Percentiles rank a stretch among this genome's conserved stretches.
Conservation (phyloP, 2,113 vertebrate species). For the Eidolon helvum region DNA sequence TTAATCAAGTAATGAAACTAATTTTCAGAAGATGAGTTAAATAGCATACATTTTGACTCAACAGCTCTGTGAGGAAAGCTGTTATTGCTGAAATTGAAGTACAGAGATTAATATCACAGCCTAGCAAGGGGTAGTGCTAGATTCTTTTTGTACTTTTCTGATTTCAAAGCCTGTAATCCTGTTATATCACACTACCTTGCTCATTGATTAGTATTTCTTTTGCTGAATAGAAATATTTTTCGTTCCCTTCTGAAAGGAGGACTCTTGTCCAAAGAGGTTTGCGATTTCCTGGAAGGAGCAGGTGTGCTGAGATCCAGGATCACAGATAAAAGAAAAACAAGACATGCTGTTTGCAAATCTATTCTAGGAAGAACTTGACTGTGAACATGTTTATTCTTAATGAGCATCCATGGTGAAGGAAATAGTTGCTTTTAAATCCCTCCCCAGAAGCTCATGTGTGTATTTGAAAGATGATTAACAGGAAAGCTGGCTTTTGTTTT, state of each 20-base stretch:
- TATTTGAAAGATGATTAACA: slow-evolving; percentile 20
- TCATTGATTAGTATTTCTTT: neutral
- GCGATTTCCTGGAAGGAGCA: slow-evolving; percentile 8
- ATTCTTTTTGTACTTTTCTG: slow-evolving; percentile 2
- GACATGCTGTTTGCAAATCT: neutral
- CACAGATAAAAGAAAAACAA: slow-evolving; percentile 48
- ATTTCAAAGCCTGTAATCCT: slow-evolving; percentile 12
- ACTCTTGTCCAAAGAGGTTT: neutral
- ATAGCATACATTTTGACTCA: slow-evolving; percentile 3
- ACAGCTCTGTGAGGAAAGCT: neutral
- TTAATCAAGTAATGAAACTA: slow-evolving; percentile 22
- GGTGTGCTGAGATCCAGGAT: neutral
- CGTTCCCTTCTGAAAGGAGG: neutral
- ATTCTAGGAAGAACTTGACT: slow-evolving; percentile 2
- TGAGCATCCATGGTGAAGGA: neutral
- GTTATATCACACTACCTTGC: neutral
- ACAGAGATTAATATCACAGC: neutral
- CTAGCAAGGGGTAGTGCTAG: neutral
- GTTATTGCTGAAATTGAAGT: neutral
- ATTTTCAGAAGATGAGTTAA: slow-evolving; percentile 38
- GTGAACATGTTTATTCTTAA: neutral
- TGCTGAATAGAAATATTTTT: neutral
- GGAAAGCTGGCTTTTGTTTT: slow-evolving; percentile 1
- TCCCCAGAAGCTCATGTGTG: neutral
- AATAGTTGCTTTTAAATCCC: slow-evolving; percentile 10